phyloP scores from a whole-genome alignment of 2,113 vertebrate genomes.

The Myiagra hebetior region DNA sequence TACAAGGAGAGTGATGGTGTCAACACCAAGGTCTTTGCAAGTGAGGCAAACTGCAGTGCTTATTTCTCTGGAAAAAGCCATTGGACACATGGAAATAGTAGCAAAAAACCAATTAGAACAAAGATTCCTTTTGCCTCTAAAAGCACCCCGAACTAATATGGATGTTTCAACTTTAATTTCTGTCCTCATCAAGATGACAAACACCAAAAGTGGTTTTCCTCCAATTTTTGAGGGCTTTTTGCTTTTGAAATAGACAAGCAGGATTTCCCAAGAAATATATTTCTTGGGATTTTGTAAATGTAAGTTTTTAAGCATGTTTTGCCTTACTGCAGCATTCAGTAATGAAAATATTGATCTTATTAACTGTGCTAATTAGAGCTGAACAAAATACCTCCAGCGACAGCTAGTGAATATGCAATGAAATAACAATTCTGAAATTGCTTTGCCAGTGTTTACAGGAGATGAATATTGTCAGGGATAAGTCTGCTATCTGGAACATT shows the following conservation, averaged over 20 bases:
- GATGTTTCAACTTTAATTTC: not conserved
- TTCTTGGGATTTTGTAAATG: not conserved
- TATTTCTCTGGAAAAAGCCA: not conserved
- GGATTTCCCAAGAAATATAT: not conserved
- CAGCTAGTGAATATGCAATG: constrained; percentile 33
- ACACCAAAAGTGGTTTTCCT: not conserved
- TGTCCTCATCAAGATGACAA: not conserved
- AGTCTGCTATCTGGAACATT: not conserved
- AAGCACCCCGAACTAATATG: not conserved
- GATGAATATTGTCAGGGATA: not conserved
- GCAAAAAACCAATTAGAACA: not conserved
- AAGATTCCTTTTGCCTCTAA: not conserved
- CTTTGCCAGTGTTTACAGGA: constrained; percentile 19
- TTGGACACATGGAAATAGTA: not conserved
- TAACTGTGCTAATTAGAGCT: constrained; percentile 59
- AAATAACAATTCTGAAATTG: constrained; percentile 37
- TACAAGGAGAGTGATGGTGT: not conserved
- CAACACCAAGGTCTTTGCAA: not conserved
- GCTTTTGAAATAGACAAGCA: not conserved
- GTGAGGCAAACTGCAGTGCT: not conserved
- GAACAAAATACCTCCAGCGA: constrained; percentile 58
- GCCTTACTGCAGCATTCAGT: not conserved
- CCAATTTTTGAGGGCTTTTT: not conserved
- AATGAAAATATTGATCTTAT: constrained; percentile 66
- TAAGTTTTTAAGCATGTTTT: constrained; percentile 8